A percentile compares a stretch with the other conserved stretches of the same genome.
phyloP scores from a whole-genome alignment of 1,140 invertebrate species.

The Panagrolaimus sp. region DNA sequence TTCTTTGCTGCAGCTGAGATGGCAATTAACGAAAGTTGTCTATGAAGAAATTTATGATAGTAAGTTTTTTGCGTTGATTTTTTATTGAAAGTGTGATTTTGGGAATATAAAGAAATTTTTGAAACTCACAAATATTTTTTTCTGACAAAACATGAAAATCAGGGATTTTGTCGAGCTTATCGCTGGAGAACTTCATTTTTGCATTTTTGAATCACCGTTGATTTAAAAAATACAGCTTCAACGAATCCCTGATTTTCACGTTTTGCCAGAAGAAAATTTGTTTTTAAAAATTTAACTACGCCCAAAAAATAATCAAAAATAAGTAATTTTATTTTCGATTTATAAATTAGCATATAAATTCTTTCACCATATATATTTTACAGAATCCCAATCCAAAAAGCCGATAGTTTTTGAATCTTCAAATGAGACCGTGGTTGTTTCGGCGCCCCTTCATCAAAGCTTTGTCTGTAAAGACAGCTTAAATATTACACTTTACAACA shows the following conservation, averaged over 20 bases:
- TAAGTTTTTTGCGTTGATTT: conserved; percentile 9
- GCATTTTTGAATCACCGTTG: no score
- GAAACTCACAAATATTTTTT: not conserved
- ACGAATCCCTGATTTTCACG: no score
- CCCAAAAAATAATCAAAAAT: no score
- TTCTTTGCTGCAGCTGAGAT: conserved; percentile 21
- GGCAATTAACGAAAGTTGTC: conserved; percentile 26
- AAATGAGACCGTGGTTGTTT: conserved; percentile 20
- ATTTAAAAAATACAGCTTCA: no score
- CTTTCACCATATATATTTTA: no score
- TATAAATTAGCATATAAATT: no score
- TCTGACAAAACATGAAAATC: no score
- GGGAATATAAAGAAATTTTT: not conserved
- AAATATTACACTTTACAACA: conserved; percentile 29
- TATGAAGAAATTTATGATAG: conserved; percentile 31
- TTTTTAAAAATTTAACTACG: no score
- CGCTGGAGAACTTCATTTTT: no score
- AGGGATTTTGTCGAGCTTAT: no score
- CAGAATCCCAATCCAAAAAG: conserved; percentile 22
- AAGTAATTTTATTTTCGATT: no score
- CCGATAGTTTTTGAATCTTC: conserved; percentile 20
- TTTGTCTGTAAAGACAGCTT: conserved; percentile 36
- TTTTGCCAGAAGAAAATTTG: no score
- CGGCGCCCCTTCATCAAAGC: conserved; percentile 31
- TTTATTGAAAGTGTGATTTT: conserved; percentile 3